Percentiles rank a stretch among this genome's conserved stretches.
phyloP scores from a whole-genome alignment of 2,888 invertebrate genomes.

The Orthosia cruda region DNA sequence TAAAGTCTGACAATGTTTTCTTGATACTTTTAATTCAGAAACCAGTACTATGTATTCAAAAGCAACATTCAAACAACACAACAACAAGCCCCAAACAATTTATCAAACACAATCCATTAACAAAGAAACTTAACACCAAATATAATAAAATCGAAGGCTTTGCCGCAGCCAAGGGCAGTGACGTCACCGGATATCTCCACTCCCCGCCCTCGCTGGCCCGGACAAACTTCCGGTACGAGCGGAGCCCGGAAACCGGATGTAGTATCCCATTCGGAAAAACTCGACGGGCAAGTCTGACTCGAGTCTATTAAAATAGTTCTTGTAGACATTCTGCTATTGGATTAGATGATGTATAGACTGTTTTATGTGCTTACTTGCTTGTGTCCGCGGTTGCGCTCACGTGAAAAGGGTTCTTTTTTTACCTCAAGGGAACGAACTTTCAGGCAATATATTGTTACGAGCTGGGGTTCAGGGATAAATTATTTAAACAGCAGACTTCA shows the following conservation, averaged over 20 bases:
- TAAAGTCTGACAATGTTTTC: too few species aligned
- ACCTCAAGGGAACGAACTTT: too few species aligned
- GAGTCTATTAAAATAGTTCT: conserved; percentile 69
- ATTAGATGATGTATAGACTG: conserved; percentile 39
- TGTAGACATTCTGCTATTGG: conserved; percentile 53
- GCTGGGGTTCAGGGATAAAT: too few species aligned
- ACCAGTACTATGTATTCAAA: too few species aligned
- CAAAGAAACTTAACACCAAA: conserved; percentile 59
- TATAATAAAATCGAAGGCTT: conserved; percentile 73
- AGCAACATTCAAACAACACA: not conserved
- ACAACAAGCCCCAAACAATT: conserved; percentile 1
- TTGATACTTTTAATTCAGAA: too few species aligned
- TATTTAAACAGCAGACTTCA: too few species aligned
- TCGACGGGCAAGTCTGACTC: conserved; percentile 69
- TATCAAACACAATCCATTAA: conserved; percentile 57
- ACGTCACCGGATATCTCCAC: conserved; percentile 78
- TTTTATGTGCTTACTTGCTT: not conserved
- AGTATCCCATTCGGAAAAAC: conserved; percentile 86
- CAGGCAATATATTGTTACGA: too few species aligned
- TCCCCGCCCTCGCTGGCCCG: conserved; percentile 68
- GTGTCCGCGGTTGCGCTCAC: not conserved
- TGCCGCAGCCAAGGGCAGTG: conserved; percentile 72
- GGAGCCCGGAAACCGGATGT: conserved; percentile 84
- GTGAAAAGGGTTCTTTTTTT: too few species aligned
- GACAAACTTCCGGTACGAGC: conserved; percentile 83